Base-by-base conservation (phyloP, 2,888 invertebrate genomes). In the Eupithecia tripunctaria region DNA sequence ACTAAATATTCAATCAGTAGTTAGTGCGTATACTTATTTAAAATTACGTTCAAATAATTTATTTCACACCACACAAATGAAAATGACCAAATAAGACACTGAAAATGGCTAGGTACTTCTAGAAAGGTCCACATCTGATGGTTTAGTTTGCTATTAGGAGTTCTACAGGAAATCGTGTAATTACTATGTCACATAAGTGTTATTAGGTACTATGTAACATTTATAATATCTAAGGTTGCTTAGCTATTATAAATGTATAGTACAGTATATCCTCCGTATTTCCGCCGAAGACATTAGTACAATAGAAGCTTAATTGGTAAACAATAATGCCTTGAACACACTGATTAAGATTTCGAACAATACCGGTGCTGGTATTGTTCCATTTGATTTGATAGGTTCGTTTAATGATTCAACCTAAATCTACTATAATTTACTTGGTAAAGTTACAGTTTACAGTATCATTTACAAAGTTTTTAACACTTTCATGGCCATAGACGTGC, bases 301-400 rank as follows among this genome's bases (percentile, higher is more conserved):
- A 73, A 67, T 64, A 68, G 67, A 67, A 18, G 38, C 36, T 56
- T 64, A 12, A 70, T 73, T 43, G 18, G 18, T 43, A 65, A 63
- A 73, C 70, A 70, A 73, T 73, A 64, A 68, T 65, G 65, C 67
- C 64, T n/a, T 67, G 51, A 66, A 71, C 68, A 68, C 71, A 56
- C 74, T 71, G 74, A 74, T 68, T 74, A 74, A 74, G 74, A 71
- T 68, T 74, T 68, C 18, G 47, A 62, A 71, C 66, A 69, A 69
- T 63, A 72, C 65, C 47, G 68, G 72, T 56, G 29, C 43, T 56
- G 66, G 66, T 71, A 74, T 74, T 72, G 67, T 75, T 67, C 43
- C 29, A 43, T 70, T 41, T 47, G 32, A 56, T 67, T 67, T 27
- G 63, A 41, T 67, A 51, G 43, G 29, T 63, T 73, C 59, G 56